phyloP scores from a whole-genome alignment of 2,888 invertebrate genomes.

The Masnerella sp. region DNA sequence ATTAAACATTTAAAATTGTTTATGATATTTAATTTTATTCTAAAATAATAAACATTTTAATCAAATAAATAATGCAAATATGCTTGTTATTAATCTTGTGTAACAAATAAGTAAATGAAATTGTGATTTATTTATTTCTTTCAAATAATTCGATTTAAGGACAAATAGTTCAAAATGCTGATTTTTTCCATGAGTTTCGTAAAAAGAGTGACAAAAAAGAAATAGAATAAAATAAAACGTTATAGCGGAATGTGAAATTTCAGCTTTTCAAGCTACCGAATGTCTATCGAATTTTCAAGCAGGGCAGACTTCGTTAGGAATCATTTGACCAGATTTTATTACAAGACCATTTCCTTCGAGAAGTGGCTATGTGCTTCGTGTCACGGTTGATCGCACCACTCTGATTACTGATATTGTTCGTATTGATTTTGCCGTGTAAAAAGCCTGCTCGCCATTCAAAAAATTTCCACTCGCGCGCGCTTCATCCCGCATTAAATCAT shows the following conservation, averaged over 20 bases:
- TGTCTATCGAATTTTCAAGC: constrained; percentile 29
- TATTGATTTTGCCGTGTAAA: constrained; percentile 52
- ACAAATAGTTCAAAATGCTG: no score
- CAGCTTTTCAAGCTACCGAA: constrained; percentile 8
- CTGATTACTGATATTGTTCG: constrained; percentile 58
- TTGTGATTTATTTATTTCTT: no score
- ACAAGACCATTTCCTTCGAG: constrained; percentile 51
- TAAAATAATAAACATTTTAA: no score
- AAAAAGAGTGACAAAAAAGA: no score
- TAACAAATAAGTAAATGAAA: no score
- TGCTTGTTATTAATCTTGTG: no score
- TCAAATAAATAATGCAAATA: no score
- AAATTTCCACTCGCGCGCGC: constrained; percentile 29
- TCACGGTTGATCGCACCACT: constrained; percentile 51
- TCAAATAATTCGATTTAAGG: no score
- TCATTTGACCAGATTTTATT: constrained; percentile 58
- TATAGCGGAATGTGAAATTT: constrained; percentile 25
- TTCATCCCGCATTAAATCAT: constrained; percentile 12
- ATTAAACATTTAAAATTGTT: no score
- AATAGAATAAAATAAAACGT: no score
- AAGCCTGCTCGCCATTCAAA: constrained; percentile 32
- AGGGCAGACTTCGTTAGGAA: constrained; percentile 49
- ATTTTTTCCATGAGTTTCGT: no score
- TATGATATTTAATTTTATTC: no score
- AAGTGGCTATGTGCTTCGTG: constrained; percentile 47